These are phyloP conservation scores for Bujurquina vittata DNA, from an alignment of 2,113 vertebrate genomes.

Conservation along the genomic window DNA sequence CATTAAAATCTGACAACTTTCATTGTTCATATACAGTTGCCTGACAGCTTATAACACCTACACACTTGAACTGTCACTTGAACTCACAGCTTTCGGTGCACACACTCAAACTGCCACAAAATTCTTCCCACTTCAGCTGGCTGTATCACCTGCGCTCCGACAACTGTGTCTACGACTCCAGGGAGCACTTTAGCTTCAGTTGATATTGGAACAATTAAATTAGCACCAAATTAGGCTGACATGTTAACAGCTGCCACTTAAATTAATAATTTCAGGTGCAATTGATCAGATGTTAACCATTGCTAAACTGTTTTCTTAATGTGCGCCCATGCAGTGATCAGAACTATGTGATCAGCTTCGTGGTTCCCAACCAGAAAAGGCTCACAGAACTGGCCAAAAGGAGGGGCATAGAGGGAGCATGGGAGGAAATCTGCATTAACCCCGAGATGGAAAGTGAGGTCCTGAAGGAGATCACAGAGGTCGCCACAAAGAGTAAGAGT, in stretches of 20 bases:
- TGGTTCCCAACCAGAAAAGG: conserved; percentile 96
- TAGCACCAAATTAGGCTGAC: neutral
- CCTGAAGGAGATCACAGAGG: conserved; percentile 89
- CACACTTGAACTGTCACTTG: neutral
- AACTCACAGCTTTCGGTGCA: neutral
- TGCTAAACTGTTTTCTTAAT: neutral
- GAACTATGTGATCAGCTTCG: conserved; percentile 96
- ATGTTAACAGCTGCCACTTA: neutral
- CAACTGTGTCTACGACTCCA: neutral
- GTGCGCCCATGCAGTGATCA: conserved; percentile 84
- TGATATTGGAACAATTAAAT: neutral
- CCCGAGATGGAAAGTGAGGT: conserved; percentile 91
- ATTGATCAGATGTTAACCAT: neutral
- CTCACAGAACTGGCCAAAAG: conserved; percentile 87
- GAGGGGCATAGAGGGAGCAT: conserved; percentile 84
- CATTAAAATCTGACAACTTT: neutral
- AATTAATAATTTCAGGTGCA: neutral
- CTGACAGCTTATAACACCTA: neutral
- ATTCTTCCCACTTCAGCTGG: neutral
- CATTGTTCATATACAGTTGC: neutral
- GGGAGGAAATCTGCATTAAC: conserved; percentile 95
- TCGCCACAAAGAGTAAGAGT: conserved; percentile 90
- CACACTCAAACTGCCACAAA: neutral
- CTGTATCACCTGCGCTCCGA: neutral
- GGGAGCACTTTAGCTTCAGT: neutral